phyloP scores from a whole-genome alignment of 2,888 invertebrate genomes.

The Andrena praecox region DNA sequence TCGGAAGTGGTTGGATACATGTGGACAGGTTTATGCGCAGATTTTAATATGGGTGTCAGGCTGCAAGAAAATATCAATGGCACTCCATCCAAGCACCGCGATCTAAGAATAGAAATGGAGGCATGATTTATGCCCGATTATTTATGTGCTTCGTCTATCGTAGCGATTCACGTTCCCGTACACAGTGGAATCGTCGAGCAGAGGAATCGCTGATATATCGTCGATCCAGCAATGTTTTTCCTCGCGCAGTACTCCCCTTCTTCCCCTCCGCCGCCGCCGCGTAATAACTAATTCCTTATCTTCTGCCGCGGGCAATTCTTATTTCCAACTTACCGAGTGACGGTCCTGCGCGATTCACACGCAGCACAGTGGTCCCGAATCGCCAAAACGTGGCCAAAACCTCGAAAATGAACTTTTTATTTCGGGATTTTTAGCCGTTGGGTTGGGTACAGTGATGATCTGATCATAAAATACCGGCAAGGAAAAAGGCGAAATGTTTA shows the following conservation, averaged over 20 bases:
- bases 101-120: constrained; percentile 45
- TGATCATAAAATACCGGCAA: no score
- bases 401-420: no score
- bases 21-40: not conserved
- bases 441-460: no score
- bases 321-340: not conserved
- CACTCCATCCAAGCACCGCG: not conserved
- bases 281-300: constrained; percentile 41
- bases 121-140: constrained; percentile 66
- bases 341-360: not conserved
- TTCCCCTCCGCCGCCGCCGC: constrained; percentile 21
- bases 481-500: no score
- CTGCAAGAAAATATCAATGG: constrained; percentile 4
- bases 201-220: constrained; percentile 58
- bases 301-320: constrained; percentile 24
- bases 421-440: no score
- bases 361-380: no score
- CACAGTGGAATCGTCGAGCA: not conserved
- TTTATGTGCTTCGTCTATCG: constrained; percentile 49
- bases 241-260: not conserved
- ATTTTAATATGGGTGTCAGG: constrained; percentile 16
- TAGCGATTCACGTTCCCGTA: constrained; percentile 21
- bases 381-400: no score
- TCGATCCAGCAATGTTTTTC: constrained; percentile 52
- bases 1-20: no score